phyloP scores from a whole-genome alignment of 2,113 vertebrate genomes.

The Typhlomys cinereus region DNA sequence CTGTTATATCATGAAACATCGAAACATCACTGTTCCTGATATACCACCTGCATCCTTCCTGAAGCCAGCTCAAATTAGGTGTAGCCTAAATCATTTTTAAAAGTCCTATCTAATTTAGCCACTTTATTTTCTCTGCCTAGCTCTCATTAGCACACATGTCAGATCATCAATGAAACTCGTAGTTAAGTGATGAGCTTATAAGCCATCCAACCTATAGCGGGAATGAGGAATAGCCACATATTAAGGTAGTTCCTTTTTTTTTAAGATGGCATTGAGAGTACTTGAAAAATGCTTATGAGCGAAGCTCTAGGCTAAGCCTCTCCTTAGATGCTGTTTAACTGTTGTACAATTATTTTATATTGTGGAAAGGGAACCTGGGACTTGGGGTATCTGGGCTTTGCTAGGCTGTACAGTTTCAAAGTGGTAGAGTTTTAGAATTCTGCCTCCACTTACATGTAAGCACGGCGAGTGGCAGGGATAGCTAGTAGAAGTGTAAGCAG shows the following conservation, averaged over 20 bases:
- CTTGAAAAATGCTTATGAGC: not conserved
- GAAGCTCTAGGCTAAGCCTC: not conserved
- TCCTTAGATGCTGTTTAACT: not conserved
- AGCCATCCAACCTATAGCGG: not conserved
- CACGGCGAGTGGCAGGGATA: too few species aligned
- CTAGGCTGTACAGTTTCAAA: not conserved
- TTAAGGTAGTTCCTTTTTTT: not conserved
- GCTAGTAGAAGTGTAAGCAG: too few species aligned
- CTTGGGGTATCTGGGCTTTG: not conserved
- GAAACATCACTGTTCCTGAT: not conserved
- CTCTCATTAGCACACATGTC: slow-evolving; percentile 5
- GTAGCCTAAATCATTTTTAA: slow-evolving; percentile 27
- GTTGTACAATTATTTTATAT: not conserved
- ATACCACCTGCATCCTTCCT: not conserved
- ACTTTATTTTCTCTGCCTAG: not conserved
- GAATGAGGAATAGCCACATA: not conserved
- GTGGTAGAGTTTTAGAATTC: not conserved
- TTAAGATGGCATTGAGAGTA: not conserved
- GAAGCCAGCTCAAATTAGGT: slow-evolving; percentile 11
- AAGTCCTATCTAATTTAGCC: slow-evolving; percentile 19
- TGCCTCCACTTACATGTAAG: too few species aligned
- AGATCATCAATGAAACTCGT: slow-evolving; percentile 12
- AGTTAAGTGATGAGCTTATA: not conserved
- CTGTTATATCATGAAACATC: not conserved
- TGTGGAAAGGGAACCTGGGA: not conserved